Base-by-base conservation (phyloP, 2,797 vertebrate genomes). In the Microchirus variegatus region DNA sequence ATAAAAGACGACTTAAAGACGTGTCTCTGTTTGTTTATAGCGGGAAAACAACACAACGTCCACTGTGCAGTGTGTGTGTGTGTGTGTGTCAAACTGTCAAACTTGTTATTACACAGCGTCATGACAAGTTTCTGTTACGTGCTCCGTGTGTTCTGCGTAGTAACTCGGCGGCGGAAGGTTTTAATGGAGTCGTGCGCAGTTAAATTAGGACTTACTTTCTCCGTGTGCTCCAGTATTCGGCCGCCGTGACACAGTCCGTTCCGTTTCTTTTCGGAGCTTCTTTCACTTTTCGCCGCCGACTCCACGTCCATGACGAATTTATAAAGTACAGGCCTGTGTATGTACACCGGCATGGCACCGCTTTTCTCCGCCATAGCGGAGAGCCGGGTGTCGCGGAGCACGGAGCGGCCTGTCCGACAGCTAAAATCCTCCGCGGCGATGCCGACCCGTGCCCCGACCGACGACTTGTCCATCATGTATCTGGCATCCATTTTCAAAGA, bases 401-500 rank as follows among this genome's bases (percentile, higher is more conserved):
- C 80, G 9, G 86, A 82, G 72, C 83, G 79, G 62, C 85, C 87
- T 53, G 76, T 31, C 51, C 84, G 89, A 87, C 61, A 85, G 75
- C 62, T 60, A 54, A 87, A 87, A 73, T 87, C 89, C 62, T 73
- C 76, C 18, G 70, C 78, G 0, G 79, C 81, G 59, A 86, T 68
- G 1, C 78, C 81, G 61, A 86, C 68, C 67, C 86, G 81, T 9
- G 89, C 85, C 68, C 84, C 90, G 11, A 73, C 67, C 59, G 82
- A 52, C 62, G 85, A 80, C 72, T 89, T 89, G 59, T 93, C 91
- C 82, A 90, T 77, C 50, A 92, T 73, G 68, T 84, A 91, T 69
- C 90, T 91, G 74, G 92, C 88, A 87, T 92, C 92, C 93, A 94
- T 94, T 56, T 81, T 91, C 48, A 85, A 81, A 70, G n/a, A n/a